Base-by-base conservation (phyloP, 2,797 vertebrate species). In the Cossypha caffra region DNA sequence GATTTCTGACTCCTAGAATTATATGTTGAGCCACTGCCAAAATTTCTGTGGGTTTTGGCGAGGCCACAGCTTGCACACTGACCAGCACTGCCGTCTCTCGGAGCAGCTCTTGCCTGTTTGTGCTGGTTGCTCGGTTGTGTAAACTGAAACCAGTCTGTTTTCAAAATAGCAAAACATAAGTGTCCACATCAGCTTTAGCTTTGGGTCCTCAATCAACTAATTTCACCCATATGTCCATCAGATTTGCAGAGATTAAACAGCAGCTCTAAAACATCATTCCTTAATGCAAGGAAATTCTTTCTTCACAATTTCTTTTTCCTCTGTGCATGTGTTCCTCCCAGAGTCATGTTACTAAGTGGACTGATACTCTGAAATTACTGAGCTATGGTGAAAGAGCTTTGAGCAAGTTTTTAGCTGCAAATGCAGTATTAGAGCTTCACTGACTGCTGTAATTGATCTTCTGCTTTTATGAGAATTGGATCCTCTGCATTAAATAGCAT, bases 381-480 rank as follows among this genome's bases (percentile, higher is more conserved):
- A 89, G 37, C 55, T 82, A 21, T 93, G 89, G 84, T 76, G 42
- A 91, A 93, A 80, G 75, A 64, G 40, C 71, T 92, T 83, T 85
- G 55, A 73, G 92, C 40, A 83, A 58, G 71, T 90, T 87, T 92
- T 83, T 48, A 87, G 47, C 89, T 93, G 61, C 69, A 96, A 94
- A 86, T 84, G 57, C 62, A 63, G 64, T 67, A 61, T 92, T 93
- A 63, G 84, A 84, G 28, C 71, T 95, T 95, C 51, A 51, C 21
- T 63, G 62, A 50, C 81, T 24, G 5, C 75, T 86, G 23, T 79
- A 79, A 74, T 83, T 87, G 72, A 91, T 79, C 57, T 76, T 73
- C n/a, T 57, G n/a, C 73, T 95, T 79, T 94, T 94, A 57, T 88
- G 67, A 88, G 68, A 95, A 68, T 66, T 92, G n/a, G 31, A 93